Percentiles rank a stretch among this genome's conserved stretches.
These are phyloP conservation scores for Halictus quadricinctus DNA, from an alignment of 2,888 invertebrate species.

Conservation along the genomic window DNA sequence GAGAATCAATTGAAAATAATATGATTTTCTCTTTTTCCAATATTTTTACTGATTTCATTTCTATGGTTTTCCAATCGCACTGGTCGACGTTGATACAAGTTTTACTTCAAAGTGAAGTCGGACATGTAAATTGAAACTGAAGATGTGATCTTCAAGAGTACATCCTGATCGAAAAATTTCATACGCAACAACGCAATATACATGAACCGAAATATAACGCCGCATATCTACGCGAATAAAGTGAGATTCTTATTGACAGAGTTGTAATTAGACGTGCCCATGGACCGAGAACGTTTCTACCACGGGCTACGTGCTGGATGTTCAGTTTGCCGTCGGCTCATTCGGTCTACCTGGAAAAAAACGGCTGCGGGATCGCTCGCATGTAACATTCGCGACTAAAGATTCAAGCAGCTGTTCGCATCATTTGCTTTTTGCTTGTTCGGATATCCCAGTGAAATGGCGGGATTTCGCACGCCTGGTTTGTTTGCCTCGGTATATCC, in stretches of 20 bases:
- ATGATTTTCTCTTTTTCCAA: too few relatives aligned
- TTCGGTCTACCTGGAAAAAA: background rate
- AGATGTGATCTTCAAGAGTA: too few relatives aligned
- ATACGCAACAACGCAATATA: too few relatives aligned
- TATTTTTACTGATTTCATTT: too few relatives aligned
- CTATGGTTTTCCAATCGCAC: too few relatives aligned
- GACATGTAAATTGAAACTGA: too few relatives aligned
- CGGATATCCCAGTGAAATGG: slow-evolving; percentile 21
- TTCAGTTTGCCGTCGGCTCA: background rate
- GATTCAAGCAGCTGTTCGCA: slow-evolving; percentile 3
- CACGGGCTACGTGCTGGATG: background rate
- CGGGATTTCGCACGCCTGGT: slow-evolving; percentile 43
- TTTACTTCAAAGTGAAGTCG: too few relatives aligned
- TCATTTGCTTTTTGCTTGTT: slow-evolving; percentile 23
- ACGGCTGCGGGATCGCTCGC: background rate
- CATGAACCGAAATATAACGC: background rate
- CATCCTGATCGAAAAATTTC: too few relatives aligned
- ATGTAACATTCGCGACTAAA: background rate
- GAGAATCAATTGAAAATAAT: background rate
- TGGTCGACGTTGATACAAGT: too few relatives aligned
- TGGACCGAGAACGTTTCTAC: background rate
- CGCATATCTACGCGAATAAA: background rate
- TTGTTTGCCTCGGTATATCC: slow-evolving; percentile 54
- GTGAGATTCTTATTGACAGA: background rate
- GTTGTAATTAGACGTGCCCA: background rate